Evolutionary conservation across 2,113 vertebrate genomes (phyloP), one percentile per base, ranked within the genome.

Genomic region (Xenopus borealis): DNA sequence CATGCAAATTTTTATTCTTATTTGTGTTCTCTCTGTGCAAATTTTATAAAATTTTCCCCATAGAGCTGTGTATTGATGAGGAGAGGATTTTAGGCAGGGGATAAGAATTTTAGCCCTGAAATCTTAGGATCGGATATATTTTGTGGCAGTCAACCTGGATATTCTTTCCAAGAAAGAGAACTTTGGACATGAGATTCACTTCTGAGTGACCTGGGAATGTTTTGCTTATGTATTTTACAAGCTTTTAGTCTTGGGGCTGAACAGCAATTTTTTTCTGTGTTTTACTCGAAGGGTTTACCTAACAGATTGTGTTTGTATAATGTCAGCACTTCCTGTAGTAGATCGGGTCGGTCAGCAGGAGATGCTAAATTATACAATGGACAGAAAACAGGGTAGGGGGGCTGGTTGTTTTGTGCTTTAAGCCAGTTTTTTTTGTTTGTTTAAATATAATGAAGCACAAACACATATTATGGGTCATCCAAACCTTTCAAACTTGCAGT

Each of bases 291-390:
- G 57, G 11, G 69, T 69, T 76, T 44, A 63, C 62, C 53, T 62
- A 76, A 58, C 66, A 55, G 66, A 30, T 69, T 68, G 19, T 63
- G 55, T n/a, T 63, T 76, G 47, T 55, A 67, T 76, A 67, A 19
- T 20, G 57, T 53, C 59, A 40, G 46, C 57, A 64, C 46, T 76
- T 76, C 58, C 66, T 76, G 73, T 61, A 18, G 63, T 6, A 47
- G 57, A 52, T 69, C 10, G 19, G 59, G 45, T 40, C 44, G 19
- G 57, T 68, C 58, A 69, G 46, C 66, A 44, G 58, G 66, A 69
- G 58, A 76, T 76, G 73, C 70, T 72, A 62, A 27, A 30, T 62
- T 50, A 61, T 44, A 72, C 27, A 27, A 52, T 14, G 58, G 53
- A 63, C 16, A 18, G 13, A 68, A 73, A 17, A 67, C 63, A 74